Evolutionary conservation across 64 coral and sea anemone species (phyloP).

Genomic region (Pocillopora verrucosa): DNA sequence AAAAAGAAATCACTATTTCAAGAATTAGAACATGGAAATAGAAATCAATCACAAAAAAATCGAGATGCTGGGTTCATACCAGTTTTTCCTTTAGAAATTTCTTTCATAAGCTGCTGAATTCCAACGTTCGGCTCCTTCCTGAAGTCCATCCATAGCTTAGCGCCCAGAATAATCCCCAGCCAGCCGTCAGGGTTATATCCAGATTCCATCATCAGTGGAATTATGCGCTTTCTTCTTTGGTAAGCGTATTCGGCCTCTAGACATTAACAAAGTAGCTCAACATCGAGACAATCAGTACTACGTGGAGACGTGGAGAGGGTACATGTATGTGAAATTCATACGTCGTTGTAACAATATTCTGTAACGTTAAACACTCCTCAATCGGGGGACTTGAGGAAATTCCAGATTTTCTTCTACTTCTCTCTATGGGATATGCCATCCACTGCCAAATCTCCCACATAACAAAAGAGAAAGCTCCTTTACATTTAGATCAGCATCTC

Average conservation of each 20-base stretch:
- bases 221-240: slow-evolving; percentile 29
- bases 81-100: slow-evolving; percentile 14
- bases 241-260: slow-evolving; percentile 46
- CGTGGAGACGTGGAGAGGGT: too few relatives aligned
- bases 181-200: slow-evolving; percentile 41
- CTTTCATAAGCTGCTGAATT: slow-evolving; percentile 26
- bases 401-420: too few relatives aligned
- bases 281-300: background rate
- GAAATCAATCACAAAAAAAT: background rate
- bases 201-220: slow-evolving; percentile 46
- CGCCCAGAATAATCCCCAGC: slow-evolving; percentile 39
- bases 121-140: slow-evolving; percentile 14
- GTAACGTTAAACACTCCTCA: background rate
- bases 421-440: too few relatives aligned
- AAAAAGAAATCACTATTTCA: background rate
- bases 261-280: background rate
- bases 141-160: slow-evolving; percentile 49
- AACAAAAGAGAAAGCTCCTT: background rate
- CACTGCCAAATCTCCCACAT: background rate
- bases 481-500: too few relatives aligned
- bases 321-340: too few relatives aligned
- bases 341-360: background rate
- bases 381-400: too few relatives aligned
- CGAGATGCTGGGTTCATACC: background rate
- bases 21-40: background rate